These are phyloP conservation scores for Calypte anna DNA, from an alignment of 2,113 vertebrate species.

Conservation along the genomic window DNA sequence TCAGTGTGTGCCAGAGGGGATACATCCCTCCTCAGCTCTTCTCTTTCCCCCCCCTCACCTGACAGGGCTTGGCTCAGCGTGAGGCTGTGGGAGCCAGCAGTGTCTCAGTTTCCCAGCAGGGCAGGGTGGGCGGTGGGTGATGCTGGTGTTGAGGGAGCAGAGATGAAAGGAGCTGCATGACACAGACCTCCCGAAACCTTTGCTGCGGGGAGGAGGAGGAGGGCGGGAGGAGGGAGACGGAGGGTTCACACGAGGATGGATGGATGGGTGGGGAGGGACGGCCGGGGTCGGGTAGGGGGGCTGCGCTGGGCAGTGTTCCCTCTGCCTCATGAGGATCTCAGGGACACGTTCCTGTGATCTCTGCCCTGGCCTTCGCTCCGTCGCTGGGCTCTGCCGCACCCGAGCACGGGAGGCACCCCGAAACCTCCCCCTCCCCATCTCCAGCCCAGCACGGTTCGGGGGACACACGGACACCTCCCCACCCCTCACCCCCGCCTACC, in stretches of 20 bases:
- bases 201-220: background rate
- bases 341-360: background rate
- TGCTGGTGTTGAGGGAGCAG: background rate
- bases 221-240: background rate
- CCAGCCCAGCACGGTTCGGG: background rate
- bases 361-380: background rate
- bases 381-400: background rate
- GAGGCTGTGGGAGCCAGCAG: rapidly evolving
- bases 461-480: background rate
- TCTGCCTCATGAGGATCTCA: background rate
- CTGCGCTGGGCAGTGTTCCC: background rate
- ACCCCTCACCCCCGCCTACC: background rate
- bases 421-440: background rate
- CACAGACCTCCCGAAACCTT: background rate
- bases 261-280: background rate
- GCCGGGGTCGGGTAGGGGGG: background rate
- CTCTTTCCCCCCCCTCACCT: background rate
- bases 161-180: background rate
- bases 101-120: constrained; percentile 2
- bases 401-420: background rate
- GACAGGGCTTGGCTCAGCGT: rapidly evolving
- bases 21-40: background rate
- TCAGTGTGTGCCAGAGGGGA: rapidly evolving
- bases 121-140: background rate
- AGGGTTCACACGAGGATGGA: background rate